A percentile compares a stretch with the other conserved stretches of the same genome.
Conservation (phyloP, 2,113 vertebrate species). For the Piliocolobus tephrosceles region DNA sequence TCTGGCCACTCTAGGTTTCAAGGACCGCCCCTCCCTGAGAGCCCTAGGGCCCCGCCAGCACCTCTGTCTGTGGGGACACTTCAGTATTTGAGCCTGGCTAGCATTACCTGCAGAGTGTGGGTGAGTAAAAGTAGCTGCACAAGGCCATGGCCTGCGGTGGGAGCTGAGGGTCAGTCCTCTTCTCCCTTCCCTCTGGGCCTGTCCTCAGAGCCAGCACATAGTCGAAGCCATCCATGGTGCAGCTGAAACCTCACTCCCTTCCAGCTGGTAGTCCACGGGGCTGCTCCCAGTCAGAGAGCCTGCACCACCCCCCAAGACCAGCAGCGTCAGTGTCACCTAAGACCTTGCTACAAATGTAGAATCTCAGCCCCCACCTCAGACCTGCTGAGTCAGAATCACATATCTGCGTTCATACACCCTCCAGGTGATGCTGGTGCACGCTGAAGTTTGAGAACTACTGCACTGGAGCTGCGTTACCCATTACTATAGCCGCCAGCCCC, state of each 20-base stretch:
- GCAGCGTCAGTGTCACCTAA: not conserved
- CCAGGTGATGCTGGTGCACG: not conserved
- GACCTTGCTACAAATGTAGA: not conserved
- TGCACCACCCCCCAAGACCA: not conserved
- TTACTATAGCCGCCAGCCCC: fast-evolving
- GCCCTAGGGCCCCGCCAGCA: not conserved
- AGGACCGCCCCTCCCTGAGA: not conserved
- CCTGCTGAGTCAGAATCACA: not conserved
- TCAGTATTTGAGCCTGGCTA: not conserved
- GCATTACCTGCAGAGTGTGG: not conserved
- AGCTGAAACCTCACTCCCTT: not conserved
- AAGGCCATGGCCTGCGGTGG: not conserved
- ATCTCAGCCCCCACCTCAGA: not conserved
- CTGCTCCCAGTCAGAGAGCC: not conserved
- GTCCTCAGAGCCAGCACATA: not conserved
- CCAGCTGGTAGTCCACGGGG: not conserved
- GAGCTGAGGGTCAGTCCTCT: not conserved
- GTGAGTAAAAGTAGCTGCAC: not conserved
- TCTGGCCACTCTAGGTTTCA: not conserved
- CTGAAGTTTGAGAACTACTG: not conserved
- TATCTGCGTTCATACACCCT: not conserved
- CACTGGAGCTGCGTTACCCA: not conserved
- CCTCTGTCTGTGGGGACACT: not conserved
- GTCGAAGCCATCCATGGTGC: not conserved
- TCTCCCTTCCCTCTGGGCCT: not conserved